These are phyloP conservation scores for Siphamia tubifer DNA, from an alignment of 2,113 vertebrate species.

Conservation along the genomic window DNA sequence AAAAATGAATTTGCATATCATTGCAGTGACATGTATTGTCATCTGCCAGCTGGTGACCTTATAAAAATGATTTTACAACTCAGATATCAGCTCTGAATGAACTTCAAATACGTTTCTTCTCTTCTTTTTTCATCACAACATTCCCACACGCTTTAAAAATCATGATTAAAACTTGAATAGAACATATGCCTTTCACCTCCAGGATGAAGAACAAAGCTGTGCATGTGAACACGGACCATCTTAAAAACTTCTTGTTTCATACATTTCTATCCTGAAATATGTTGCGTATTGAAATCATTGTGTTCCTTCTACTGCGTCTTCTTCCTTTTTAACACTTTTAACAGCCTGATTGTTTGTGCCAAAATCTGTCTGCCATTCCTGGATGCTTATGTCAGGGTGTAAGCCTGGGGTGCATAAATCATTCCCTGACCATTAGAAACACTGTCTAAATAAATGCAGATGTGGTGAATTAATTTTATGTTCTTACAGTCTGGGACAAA, in stretches of 20 bases:
- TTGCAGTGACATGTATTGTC: no score
- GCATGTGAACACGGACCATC: background rate
- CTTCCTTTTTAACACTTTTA: background rate
- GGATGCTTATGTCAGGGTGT: conserved; percentile 49
- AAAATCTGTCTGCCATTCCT: conserved; percentile 56
- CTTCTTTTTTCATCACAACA: background rate
- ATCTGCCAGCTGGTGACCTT: no score
- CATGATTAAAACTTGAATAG: background rate
- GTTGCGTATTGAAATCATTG: background rate
- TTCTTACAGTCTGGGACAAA: background rate
- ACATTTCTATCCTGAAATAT: background rate
- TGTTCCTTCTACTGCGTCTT: background rate
- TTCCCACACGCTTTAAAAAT: background rate
- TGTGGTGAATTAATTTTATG: background rate
- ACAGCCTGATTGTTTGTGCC: conserved; percentile 37
- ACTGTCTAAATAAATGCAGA: conserved; percentile 17
- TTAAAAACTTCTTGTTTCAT: background rate
- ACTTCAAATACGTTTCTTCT: background rate
- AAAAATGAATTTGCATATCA: no score
- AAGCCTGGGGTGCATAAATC: background rate
- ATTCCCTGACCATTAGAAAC: background rate
- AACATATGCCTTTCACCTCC: background rate
- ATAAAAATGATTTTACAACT: no score
- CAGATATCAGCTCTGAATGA: no score
- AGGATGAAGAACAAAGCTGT: background rate